These are phyloP conservation scores for Ophion ellenae DNA, from an alignment of 2,888 invertebrate species.

Conservation along the genomic window DNA sequence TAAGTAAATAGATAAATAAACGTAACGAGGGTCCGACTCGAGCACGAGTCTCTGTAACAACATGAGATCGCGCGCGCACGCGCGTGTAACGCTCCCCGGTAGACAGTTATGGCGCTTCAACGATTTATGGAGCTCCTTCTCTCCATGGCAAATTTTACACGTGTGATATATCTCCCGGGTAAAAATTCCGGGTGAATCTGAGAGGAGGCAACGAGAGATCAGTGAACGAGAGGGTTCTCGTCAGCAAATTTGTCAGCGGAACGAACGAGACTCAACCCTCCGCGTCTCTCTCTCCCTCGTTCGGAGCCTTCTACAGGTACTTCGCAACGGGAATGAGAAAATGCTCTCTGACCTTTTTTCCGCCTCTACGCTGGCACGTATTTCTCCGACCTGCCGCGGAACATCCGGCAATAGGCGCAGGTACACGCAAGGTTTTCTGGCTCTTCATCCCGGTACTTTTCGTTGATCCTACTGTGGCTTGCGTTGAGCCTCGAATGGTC, in stretches of 20 bases:
- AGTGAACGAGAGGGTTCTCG: slow-evolving; percentile 50
- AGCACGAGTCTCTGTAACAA: slow-evolving; percentile 26
- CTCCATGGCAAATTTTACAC: slow-evolving; percentile 49
- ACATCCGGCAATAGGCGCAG: slow-evolving; percentile 60
- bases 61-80: slow-evolving; percentile 22
- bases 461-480: slow-evolving; percentile 61
- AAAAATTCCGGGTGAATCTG: slow-evolving; percentile 50
- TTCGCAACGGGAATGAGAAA: slow-evolving; percentile 38
- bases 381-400: neutral
- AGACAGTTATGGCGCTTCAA: slow-evolving; percentile 63
- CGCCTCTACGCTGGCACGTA: neutral
- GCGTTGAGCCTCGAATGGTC: slow-evolving; percentile 46
- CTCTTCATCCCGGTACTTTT: slow-evolving; percentile 23
- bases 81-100: slow-evolving; percentile 40
- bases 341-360: slow-evolving; percentile 41
- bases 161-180: slow-evolving; percentile 33
- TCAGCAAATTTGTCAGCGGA: slow-evolving; percentile 69
- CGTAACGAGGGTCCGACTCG: slow-evolving; percentile 32
- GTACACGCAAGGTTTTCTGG: slow-evolving; percentile 37
- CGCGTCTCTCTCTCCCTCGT: slow-evolving; percentile 36
- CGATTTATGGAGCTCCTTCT: slow-evolving; percentile 58
- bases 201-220: slow-evolving; percentile 62
- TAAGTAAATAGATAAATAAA: slow-evolving; percentile 20
- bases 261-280: slow-evolving; percentile 57
- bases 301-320: slow-evolving; percentile 42